Evolutionary conservation across 2,888 invertebrate genomes (phyloP).

Genomic region (Nasonovia ribisnigri): DNA sequence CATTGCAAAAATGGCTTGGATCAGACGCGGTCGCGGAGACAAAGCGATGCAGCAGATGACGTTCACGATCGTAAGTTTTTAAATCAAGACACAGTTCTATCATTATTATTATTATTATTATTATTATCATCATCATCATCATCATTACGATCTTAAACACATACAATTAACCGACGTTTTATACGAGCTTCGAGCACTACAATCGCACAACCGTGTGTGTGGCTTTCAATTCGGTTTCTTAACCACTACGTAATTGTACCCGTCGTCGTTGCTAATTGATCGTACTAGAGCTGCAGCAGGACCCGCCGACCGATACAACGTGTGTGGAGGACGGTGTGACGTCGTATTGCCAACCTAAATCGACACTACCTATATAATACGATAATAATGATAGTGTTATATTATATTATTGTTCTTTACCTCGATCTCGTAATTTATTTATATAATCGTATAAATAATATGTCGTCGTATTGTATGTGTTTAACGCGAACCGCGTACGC

Average conservation of each 20-base stretch:
- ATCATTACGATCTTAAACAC: not conserved
- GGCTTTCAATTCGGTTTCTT: constrained; percentile 42
- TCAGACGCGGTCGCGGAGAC: not conserved
- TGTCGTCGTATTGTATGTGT: not conserved
- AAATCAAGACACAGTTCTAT: not conserved
- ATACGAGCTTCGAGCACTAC: not conserved
- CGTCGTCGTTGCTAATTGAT: constrained; percentile 19
- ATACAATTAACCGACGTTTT: not conserved
- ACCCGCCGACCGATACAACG: not conserved
- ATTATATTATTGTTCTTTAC: not conserved
- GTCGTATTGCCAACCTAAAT: constrained; percentile 55
- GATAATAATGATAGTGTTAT: not conserved
- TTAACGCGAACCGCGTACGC: not conserved
- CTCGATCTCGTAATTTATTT: not conserved
- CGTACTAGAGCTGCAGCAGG: constrained; percentile 16
- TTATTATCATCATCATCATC: not conserved
- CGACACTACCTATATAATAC: not conserved
- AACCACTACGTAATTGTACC: constrained; percentile 18
- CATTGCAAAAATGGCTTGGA: constrained; percentile 56
- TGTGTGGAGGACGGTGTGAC: not conserved
- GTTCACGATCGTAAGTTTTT: constrained; percentile 42
- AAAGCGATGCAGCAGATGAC: constrained; percentile 29
- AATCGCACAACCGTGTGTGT: not conserved
- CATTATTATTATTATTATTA: not conserved
- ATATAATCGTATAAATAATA: not conserved